Percentiles rank a stretch among this genome's conserved stretches.
phyloP scores from a whole-genome alignment of 2,797 vertebrate genomes.

The Pterois miles region DNA sequence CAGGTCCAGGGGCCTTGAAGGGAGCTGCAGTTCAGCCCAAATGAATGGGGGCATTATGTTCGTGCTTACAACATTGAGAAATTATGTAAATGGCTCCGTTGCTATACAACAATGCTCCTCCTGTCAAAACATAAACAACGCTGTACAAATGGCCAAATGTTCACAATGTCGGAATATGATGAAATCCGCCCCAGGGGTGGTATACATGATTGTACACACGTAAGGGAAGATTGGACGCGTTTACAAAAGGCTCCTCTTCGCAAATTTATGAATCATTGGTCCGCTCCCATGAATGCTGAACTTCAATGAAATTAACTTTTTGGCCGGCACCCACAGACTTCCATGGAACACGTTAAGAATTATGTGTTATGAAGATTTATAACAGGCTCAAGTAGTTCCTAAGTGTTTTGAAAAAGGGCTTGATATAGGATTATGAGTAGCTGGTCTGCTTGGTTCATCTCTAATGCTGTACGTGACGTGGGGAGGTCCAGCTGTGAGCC shows the following conservation, averaged over 20 bases:
- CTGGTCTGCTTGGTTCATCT: conserved; percentile 40
- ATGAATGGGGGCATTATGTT: conserved; percentile 82
- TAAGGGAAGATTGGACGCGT: conserved; percentile 34
- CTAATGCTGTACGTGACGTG: conserved; percentile 54
- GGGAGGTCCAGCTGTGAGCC: conserved; percentile 81
- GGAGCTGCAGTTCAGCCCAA: conserved; percentile 78
- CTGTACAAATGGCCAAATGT: conserved; percentile 72
- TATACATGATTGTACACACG: conserved; percentile 49
- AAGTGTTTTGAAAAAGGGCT: conserved; percentile 46
- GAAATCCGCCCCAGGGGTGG: conserved; percentile 46
- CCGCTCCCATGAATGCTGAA: conserved; percentile 33
- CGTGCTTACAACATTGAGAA: conserved; percentile 82
- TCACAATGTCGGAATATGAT: conserved; percentile 54
- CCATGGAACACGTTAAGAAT: conserved; percentile 31
- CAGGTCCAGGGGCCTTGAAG: conserved; percentile 75
- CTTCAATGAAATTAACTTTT: conserved; percentile 51
- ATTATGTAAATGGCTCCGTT: conserved; percentile 85
- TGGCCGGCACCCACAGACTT: conserved; percentile 34
- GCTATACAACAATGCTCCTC: conserved; percentile 82
- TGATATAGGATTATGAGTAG: conserved; percentile 52
- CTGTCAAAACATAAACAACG: conserved; percentile 84
- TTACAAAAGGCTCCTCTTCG: conserved; percentile 45
- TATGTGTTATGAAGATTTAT: conserved; percentile 45
- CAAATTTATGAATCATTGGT: conserved; percentile 51
- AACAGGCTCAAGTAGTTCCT: conserved; percentile 39